Conservation (phyloP, 2,797 vertebrate genomes). For the Thaleichthys pacificus region DNA sequence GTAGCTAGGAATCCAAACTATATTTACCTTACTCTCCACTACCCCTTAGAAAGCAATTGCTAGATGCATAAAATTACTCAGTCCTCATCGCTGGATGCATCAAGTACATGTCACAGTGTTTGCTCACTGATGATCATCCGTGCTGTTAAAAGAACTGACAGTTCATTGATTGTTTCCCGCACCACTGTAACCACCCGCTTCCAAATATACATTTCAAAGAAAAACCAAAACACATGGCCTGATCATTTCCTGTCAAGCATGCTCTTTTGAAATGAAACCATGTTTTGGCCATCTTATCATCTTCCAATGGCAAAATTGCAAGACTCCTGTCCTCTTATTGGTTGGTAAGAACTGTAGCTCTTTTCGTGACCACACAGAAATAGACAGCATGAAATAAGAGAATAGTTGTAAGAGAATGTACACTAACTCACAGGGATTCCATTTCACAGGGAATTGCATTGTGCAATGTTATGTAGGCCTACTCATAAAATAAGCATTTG, state of each 20-base stretch:
- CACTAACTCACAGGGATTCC: too few relatives aligned
- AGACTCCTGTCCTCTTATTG: slow-evolving; percentile 12
- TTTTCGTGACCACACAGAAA: slow-evolving; percentile 13
- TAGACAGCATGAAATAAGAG: slow-evolving; percentile 15
- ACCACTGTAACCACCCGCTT: slow-evolving; percentile 4
- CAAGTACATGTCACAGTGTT: slow-evolving; percentile 47
- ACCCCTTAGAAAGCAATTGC: neutral
- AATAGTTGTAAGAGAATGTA: slow-evolving; percentile 47
- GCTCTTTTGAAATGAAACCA: slow-evolving; percentile 1
- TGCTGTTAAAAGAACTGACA: slow-evolving; percentile 46
- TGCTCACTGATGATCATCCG: slow-evolving; percentile 37
- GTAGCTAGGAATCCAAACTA: neutral
- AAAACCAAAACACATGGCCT: slow-evolving; percentile 22
- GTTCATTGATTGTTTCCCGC: slow-evolving; percentile 36
- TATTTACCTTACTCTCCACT: neutral
- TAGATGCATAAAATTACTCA: too few relatives aligned
- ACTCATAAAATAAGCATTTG: slow-evolving; percentile 29
- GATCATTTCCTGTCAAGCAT: slow-evolving; percentile 11
- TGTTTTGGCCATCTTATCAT: neutral
- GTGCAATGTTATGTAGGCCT: slow-evolving; percentile 18
- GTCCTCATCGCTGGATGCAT: neutral
- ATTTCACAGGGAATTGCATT: neutral
- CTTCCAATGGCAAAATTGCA: neutral
- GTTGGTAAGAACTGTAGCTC: slow-evolving; percentile 13
- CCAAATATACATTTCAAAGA: slow-evolving; percentile 16